Base-by-base conservation (phyloP, 2,797 vertebrate genomes). In the Lophura swinhoii region DNA sequence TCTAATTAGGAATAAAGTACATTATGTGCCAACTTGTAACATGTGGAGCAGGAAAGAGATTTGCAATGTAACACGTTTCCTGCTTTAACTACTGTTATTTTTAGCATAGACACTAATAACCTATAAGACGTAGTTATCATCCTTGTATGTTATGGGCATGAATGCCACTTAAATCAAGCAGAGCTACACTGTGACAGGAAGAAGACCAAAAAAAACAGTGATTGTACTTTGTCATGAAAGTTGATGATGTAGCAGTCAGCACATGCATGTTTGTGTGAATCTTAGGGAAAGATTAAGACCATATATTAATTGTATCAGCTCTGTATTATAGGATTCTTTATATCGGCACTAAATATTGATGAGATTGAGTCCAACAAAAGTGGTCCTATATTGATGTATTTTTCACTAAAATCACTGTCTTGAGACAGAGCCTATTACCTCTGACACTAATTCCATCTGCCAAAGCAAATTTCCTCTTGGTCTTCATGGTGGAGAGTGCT, bases 1-100 rank as follows among this genome's bases (percentile, higher is more conserved):
- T 74, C 87, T 92, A 89, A 90, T 91, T 89, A 46, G 43, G 72
- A 91, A 91, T 91, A 89, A 93, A 93, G 82, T 69, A 46, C 16
- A 9, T 71, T 87, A 70, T 46, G 43, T 77, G 37, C 29, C 62
- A 75, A 83, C 23, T 82, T 3, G 2, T 58, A 94, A 72, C 37
- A 26, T 43, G 64, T 3, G 49, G 46, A 43, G 22, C 35, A 72
- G 17, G 43, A 70, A 84, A 78, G n/a, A 83, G n/a, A 59, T 88
- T 64, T 76, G 10, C n/a, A 81, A 2, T 35, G 24, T 72, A 56
- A 69, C 46, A 24, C 8, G 29, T 60, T 82, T 84, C 15, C 35
- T 1, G 1, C 37, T 68, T 75, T 48, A 15, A 55, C 78, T 63
- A 6, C 16, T 33, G 28, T 39, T 90, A 41, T 79, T 93, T 93